Base-by-base conservation (phyloP, 2,888 invertebrate genomes). In the Synanthedon formicaeformis region DNA sequence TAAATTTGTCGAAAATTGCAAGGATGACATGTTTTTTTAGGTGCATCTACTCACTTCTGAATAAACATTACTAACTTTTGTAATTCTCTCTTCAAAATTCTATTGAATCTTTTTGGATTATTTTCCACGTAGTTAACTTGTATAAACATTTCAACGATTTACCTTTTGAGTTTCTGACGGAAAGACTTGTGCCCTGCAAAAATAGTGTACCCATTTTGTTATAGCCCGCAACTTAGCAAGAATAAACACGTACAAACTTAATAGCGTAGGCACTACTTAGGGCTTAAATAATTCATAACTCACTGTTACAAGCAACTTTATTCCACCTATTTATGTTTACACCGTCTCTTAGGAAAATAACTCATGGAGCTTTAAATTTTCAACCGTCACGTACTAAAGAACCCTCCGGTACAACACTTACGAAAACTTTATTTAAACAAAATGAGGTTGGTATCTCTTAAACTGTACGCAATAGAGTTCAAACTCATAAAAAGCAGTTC, bases 111-210 rank as follows among this genome's bases (percentile, higher is more conserved):
- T 63, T 60, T 61, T 62, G 10, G 62, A 69, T 69, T 68, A 75
- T 78, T 78, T 76, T 65, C 77, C 76, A 72, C 70, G 65, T 66
- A 66, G 67, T 65, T 66, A 58, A 63, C 70, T 77, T 80, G 65
- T 71, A 67, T 75, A 81, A 83, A 82, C 75, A 81, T 64, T 66
- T 64, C 75, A 71, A 65, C 69, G 65, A 73, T 69, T 75, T 70
- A 64, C 62, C 62, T 69, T 69, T 75, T 73, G 68, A 70, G 56
- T 52, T 59, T 56, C 57, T 60, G 56, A 56, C 56, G 60, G 58
- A 60, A 13, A 45, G 12, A 45, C 13, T 45, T 16, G 13, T 16
- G 49, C 23, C 49, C 16, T 16, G 49, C 23, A 23, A 49, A 49
- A 49, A 49, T 49, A 49, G 12, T 16, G 49, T 10, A 10, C 10